phyloP scores from a whole-genome alignment of 2,113 vertebrate genomes.

The Nothocercus julius region DNA sequence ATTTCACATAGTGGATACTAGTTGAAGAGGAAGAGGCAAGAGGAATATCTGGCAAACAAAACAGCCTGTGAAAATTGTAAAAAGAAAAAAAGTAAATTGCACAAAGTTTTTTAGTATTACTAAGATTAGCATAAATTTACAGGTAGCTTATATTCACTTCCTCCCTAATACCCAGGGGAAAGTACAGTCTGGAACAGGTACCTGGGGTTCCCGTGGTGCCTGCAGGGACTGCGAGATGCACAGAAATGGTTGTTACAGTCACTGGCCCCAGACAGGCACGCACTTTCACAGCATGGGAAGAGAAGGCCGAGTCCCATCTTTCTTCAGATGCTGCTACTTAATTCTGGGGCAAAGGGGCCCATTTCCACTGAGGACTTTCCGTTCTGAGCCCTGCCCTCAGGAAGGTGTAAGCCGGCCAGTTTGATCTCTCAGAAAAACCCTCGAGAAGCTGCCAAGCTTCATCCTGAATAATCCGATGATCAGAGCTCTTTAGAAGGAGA shows the following conservation, averaged over 20 bases:
- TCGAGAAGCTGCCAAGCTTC: neutral
- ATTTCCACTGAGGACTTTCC: neutral
- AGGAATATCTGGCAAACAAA: neutral
- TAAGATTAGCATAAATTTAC: neutral
- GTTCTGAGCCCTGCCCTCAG: accelerated
- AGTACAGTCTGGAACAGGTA: neutral
- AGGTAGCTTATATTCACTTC: neutral
- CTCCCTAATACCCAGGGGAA: neutral
- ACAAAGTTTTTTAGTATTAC: neutral
- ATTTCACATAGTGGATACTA: neutral
- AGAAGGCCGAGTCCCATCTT: neutral
- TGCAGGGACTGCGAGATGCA: neutral
- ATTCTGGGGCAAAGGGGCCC: neutral
- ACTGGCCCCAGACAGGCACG: neutral
- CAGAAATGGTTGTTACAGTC: neutral
- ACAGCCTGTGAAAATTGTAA: neutral
- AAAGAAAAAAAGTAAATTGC: neutral
- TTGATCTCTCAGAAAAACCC: neutral
- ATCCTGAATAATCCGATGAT: neutral
- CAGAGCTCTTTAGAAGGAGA: neutral
- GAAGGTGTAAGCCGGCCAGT: neutral
- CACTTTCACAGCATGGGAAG: neutral
- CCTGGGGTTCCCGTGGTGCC: accelerated
- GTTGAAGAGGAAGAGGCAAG: neutral
- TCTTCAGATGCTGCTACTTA: neutral